These are phyloP conservation scores for Sicus ferrugineus DNA, from an alignment of 2,888 invertebrate genomes.

Conservation along the genomic window DNA sequence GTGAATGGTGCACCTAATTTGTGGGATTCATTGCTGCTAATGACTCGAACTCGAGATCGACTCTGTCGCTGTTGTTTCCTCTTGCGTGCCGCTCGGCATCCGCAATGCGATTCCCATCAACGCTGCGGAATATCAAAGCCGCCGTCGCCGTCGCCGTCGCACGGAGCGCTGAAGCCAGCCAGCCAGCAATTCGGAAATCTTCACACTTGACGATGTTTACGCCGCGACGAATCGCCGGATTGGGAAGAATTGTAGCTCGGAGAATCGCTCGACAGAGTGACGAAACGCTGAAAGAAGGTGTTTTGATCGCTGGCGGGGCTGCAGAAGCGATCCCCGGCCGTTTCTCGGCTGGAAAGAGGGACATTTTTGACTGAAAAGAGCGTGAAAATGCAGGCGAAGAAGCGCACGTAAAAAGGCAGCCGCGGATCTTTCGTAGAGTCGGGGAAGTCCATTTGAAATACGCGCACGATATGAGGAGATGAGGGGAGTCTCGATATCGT, in stretches of 20 bases:
- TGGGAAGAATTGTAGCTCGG: slow-evolving; percentile 10
- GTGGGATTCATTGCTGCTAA: slow-evolving; percentile 14
- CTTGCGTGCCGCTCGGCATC: background rate
- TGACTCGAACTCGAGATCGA: background rate
- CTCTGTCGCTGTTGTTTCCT: background rate
- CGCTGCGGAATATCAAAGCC: slow-evolving; percentile 13
- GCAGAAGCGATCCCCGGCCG: background rate
- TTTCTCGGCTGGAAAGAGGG: no score
- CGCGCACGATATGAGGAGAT: background rate
- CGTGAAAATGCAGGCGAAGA: no score
- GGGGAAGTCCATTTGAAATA: no score
- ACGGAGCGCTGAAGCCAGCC: background rate
- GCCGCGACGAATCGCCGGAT: slow-evolving; percentile 1
- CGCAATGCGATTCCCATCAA: background rate
- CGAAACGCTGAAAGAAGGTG: slow-evolving; percentile 5
- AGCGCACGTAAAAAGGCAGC: no score
- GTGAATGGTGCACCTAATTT: background rate
- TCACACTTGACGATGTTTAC: background rate
- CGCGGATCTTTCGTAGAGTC: no score
- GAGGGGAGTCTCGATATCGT: no score
- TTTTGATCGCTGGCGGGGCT: slow-evolving; percentile 23
- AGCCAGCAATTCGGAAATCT: no score
- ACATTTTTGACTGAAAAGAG: no score
- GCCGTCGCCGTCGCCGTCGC: no score
- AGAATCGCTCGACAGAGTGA: background rate